These are phyloP conservation scores for Sciaenops ocellatus DNA, from an alignment of 2,797 vertebrate species.

Conservation along the genomic window DNA sequence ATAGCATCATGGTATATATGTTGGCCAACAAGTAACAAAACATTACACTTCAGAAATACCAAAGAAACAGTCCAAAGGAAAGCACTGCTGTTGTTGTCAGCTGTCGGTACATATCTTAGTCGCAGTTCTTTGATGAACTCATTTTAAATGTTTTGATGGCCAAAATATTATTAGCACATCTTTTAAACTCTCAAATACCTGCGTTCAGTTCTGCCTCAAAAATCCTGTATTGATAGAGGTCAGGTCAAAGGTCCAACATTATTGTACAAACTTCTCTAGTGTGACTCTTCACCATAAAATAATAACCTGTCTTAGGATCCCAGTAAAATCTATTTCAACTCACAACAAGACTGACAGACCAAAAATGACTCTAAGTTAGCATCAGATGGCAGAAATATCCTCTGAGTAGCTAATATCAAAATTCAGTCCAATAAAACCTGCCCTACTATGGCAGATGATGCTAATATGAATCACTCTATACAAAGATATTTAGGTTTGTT, in stretches of 20 bases:
- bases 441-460: constrained; percentile 24
- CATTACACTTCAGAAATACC: not conserved
- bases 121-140: not conserved
- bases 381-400: constrained; percentile 23
- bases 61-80: not conserved
- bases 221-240: not conserved
- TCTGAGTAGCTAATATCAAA: not conserved
- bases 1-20: too few relatives aligned
- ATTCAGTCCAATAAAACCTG: constrained; percentile 13
- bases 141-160: not conserved
- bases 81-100: not conserved
- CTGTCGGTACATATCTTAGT: not conserved
- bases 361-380: constrained; percentile 3
- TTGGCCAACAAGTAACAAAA: not conserved
- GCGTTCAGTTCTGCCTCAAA: not conserved
- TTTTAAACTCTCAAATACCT: not conserved
- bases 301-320: not conserved
- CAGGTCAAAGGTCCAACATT: not conserved
- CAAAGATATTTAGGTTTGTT: not conserved
- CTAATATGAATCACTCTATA: not conserved
- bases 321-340: not conserved
- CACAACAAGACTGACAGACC: not conserved
- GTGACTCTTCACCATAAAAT: not conserved
- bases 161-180: not conserved
- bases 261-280: not conserved